phyloP scores from a whole-genome alignment of 2,797 vertebrate species.

The Melopsittacus undulatus region DNA sequence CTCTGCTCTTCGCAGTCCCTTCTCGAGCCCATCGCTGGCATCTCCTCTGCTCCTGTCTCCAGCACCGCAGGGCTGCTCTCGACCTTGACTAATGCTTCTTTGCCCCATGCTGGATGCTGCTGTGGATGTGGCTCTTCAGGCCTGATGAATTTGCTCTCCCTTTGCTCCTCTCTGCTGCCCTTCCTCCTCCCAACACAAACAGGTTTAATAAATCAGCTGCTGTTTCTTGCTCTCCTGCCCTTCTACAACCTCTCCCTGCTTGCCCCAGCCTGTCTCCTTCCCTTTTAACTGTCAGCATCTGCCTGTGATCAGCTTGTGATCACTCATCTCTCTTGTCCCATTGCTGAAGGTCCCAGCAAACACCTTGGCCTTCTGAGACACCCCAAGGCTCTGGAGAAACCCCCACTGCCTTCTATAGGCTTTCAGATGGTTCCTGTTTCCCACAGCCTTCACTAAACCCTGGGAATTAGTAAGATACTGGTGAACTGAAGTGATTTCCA shows the following conservation, averaged over 20 bases:
- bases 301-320: background rate
- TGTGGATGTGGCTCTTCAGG: background rate
- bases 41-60: background rate
- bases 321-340: background rate
- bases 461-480: fast-evolving
- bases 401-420: background rate
- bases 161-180: background rate
- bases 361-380: background rate
- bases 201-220: background rate
- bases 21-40: fast-evolving
- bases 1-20: background rate
- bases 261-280: background rate
- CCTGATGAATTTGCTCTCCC: background rate
- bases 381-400: background rate
- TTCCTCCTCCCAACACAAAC: background rate
- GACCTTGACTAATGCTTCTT: fast-evolving
- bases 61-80: background rate
- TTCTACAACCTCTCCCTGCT: fast-evolving
- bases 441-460: background rate
- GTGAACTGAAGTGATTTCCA: background rate
- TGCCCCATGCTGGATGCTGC: background rate
- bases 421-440: background rate
- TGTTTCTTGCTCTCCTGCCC: background rate
- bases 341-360: background rate
- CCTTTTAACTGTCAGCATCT: background rate